Conservation (phyloP, 2,113 vertebrate genomes). For the Mellivora capensis region DNA sequence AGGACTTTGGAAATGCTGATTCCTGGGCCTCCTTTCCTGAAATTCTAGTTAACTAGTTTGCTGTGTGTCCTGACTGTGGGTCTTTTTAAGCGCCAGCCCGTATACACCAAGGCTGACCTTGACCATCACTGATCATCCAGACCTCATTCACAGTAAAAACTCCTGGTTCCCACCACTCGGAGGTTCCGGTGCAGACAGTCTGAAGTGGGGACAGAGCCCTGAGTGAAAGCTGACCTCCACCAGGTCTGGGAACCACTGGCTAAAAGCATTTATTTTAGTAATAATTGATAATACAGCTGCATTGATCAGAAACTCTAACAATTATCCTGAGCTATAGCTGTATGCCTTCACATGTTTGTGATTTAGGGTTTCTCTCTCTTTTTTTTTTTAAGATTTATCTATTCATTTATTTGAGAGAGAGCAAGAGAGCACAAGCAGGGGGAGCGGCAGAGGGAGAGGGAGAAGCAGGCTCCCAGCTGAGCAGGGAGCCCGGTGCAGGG, state of each 20-base stretch:
- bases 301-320: neutral
- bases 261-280: neutral
- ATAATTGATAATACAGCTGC: neutral
- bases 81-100: neutral
- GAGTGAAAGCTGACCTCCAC: neutral
- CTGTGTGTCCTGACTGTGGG: neutral
- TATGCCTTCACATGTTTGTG: neutral
- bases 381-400: neutral
- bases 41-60: neutral
- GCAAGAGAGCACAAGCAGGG: neutral
- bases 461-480: neutral
- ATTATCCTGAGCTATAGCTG: neutral
- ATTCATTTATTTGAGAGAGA: neutral
- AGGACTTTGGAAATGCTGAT: neutral
- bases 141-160: neutral
- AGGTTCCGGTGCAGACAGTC: neutral
- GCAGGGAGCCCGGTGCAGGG: fast-evolving
- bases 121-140: neutral
- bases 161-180: neutral
- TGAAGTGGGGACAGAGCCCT: neutral
- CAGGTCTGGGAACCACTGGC: neutral
- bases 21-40: neutral
- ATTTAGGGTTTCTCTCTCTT: neutral
- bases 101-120: neutral
- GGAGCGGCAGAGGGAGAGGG: neutral